A percentile compares a stretch with the other conserved stretches of the same genome.
phyloP scores from a whole-genome alignment of 2,888 invertebrate species.

The Cancer borealis region DNA sequence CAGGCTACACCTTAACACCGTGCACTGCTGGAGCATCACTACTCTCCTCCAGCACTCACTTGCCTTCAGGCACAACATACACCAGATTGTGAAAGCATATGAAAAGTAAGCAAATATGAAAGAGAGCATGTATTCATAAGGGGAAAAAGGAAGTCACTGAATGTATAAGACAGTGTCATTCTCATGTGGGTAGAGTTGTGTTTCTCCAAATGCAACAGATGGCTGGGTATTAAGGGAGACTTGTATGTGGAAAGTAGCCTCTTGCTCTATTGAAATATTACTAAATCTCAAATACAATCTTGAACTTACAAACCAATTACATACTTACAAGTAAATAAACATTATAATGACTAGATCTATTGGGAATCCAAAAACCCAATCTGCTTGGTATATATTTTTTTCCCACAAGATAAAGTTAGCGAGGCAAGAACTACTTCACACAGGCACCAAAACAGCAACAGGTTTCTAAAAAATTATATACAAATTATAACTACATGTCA shows the following conservation, averaged over 20 bases:
- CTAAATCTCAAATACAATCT: neutral
- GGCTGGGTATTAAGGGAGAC: neutral
- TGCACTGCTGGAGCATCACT: conserved; percentile 28
- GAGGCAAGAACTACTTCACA: conserved; percentile 44
- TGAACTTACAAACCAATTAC: neutral
- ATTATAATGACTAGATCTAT: neutral
- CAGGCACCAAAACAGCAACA: conserved; percentile 60
- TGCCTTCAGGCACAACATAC: neutral
- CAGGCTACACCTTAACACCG: conserved; percentile 29
- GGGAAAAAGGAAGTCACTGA: neutral
- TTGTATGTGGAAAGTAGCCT: conserved; percentile 10
- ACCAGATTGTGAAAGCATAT: conserved; percentile 32
- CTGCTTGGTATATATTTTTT: neutral
- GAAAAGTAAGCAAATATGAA: neutral
- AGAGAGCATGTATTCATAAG: neutral
- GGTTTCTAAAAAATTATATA: conserved; percentile 54
- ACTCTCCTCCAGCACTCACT: neutral
- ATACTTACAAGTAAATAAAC: neutral
- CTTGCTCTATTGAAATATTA: neutral
- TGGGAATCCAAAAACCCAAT: neutral
- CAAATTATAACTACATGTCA: conserved; percentile 57
- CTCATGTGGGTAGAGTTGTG: neutral
- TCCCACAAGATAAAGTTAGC: neutral
- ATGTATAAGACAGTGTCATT: conserved; percentile 34
- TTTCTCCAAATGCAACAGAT: neutral